Conservation (phyloP, 1,140 invertebrate genomes). For the Dendrolimus kikuchii region DNA sequence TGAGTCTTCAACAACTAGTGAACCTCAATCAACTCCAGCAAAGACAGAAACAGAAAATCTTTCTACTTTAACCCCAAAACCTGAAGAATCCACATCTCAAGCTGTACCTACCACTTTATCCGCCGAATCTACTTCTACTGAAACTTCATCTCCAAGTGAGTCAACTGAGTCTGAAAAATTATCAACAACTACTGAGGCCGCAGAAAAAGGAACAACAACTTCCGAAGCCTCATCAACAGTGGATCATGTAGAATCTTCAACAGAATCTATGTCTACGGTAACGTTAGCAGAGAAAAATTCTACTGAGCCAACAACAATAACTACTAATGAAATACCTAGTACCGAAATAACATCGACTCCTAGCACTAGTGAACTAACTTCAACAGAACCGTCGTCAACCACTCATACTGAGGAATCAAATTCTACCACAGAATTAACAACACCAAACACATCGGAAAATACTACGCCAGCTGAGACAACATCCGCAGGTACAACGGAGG, state of each 20-base stretch:
- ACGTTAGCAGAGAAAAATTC: slow-evolving; percentile 1
- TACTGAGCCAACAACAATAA: background rate
- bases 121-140: slow-evolving; percentile 9
- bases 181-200: slow-evolving; percentile 14
- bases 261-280: background rate
- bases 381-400: too few species aligned
- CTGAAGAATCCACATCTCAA: background rate
- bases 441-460: too few species aligned
- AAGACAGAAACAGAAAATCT: slow-evolving; percentile 6
- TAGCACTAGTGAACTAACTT: too few species aligned
- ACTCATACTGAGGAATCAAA: too few species aligned
- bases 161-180: slow-evolving; percentile 9
- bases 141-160: slow-evolving; percentile 10
- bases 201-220: background rate
- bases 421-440: too few species aligned
- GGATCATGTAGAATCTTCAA: background rate
- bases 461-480: too few species aligned
- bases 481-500: too few species aligned
- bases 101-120: background rate
- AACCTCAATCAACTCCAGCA: background rate
- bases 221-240: background rate
- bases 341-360: background rate
- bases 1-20: background rate
- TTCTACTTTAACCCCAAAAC: slow-evolving; percentile 6
- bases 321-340: slow-evolving; percentile 6